Evolutionary conservation across 2,888 invertebrate species (phyloP).

Genomic region (Spatulosminthurus flaviceps): DNA sequence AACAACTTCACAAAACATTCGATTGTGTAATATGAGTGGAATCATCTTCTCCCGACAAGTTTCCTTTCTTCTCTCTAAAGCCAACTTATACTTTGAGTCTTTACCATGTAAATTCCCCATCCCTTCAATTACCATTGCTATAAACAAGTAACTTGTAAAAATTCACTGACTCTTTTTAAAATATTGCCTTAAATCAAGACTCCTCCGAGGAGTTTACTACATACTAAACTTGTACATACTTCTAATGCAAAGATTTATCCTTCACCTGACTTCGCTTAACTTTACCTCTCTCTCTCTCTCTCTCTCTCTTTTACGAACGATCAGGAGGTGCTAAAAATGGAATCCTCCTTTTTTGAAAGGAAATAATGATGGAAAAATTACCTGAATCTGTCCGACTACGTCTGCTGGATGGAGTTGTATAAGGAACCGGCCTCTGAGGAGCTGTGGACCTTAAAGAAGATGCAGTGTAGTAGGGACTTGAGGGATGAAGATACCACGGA

Average conservation of each 20-base stretch:
- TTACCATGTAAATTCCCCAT: neutral
- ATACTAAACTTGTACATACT: no score
- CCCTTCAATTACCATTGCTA: neutral
- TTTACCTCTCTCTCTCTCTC: no score
- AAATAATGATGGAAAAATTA: no score
- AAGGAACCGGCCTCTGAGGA: constrained; percentile 49
- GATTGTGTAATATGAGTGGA: neutral
- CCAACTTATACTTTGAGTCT: neutral
- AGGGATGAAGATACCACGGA: constrained; percentile 60
- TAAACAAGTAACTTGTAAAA: no score
- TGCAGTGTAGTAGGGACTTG: constrained; percentile 57
- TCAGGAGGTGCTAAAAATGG: no score
- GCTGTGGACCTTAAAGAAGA: constrained; percentile 46
- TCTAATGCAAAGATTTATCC: no score
- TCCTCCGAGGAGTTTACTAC: no score
- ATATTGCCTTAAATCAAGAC: no score
- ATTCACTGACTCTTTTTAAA: no score
- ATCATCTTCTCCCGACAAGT: constrained; percentile 4
- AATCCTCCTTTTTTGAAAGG: no score
- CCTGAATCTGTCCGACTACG: constrained; percentile 55
- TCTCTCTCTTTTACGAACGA: no score
- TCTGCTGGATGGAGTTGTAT: constrained; percentile 49
- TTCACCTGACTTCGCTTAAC: no score
- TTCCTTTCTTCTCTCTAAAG: constrained; percentile 1
- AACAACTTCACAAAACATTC: constrained; percentile 23